Evolutionary conservation across 1,140 invertebrate species (phyloP).

Genomic region (Pteromalus puparum): DNA sequence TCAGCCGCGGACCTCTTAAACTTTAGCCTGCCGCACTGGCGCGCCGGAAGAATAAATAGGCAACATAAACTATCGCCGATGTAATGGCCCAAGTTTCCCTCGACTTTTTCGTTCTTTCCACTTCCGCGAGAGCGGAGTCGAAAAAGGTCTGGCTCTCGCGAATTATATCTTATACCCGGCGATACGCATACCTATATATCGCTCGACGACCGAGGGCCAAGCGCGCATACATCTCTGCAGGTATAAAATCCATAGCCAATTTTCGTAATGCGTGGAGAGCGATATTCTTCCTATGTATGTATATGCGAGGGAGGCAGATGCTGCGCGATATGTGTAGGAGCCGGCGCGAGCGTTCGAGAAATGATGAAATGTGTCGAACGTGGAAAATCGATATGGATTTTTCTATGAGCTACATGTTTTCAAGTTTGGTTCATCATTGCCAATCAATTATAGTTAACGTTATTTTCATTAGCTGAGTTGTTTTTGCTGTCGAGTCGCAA

Average conservation of each 20-base stretch:
- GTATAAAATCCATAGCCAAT: slow-evolving; percentile 6
- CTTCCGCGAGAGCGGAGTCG: neutral
- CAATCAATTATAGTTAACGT: no score
- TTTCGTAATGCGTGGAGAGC: neutral
- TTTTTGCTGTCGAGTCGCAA: no score
- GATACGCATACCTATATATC: neutral
- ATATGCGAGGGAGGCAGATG: neutral
- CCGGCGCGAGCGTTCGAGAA: neutral
- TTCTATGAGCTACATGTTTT: no score
- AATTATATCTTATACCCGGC: neutral
- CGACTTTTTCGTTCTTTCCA: neutral
- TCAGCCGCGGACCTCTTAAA: slow-evolving; percentile 36
- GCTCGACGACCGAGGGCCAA: no score
- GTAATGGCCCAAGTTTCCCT: slow-evolving; percentile 32
- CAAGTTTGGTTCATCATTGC: neutral
- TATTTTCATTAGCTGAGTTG: no score
- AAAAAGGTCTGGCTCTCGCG: neutral
- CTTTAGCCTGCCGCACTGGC: slow-evolving; percentile 10
- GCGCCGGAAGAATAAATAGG: slow-evolving; percentile 38
- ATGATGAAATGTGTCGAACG: neutral
- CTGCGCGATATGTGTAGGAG: neutral
- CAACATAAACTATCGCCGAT: slow-evolving; percentile 42
- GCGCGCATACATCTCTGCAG: neutral
- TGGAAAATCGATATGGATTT: neutral
- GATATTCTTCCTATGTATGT: neutral